Evolutionary conservation across 1,140 invertebrate genomes (phyloP), one percentile per base, ranked within the genome.

Genomic region (Drosophila watanabei): DNA sequence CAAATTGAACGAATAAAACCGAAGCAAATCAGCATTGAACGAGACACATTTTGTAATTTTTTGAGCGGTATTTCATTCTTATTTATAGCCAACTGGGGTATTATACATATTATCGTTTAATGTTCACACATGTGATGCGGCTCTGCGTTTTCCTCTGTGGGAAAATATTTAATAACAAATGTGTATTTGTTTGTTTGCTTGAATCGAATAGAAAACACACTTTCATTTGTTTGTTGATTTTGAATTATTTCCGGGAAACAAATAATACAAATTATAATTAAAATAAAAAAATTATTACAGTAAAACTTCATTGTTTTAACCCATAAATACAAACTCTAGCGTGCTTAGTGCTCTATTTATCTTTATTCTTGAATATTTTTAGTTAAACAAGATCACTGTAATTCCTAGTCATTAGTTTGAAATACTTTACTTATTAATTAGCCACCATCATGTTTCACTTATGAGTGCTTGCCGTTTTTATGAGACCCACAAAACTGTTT

Each of bases 1-100:
- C 68, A 73, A 52, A 52, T 61, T 49, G 28, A 32, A 37, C 13
- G 28, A 60, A 73, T 51, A 43, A 43, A 69, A 32, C 18, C 18
- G 46, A 35, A 11, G 41, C 62, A 58, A 77, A 77, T 60, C 45
- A 43, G 37, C 75, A 54, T 37, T 69, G 75, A 78, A 78, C 41
- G 51, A 69, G 75, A 62, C 58, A 78, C 57, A 79, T 70, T 70
- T 78, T 79, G 75, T 79, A 79, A 79, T 69, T 79, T 64, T 61
- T 45, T 61, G 37, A 62, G 64, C 37, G 57, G 59, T 79, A 78
- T 79, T 73, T 79, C 59, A 73, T 72, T 62, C 69, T 79, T 89
- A 89, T 89, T 89, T 89, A 89, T 89, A 89, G 86, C 79, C 70
- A 79, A 63, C 71, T 49, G 66, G 81, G 73, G 61, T 54, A 81